phyloP scores from a whole-genome alignment of 2,113 vertebrate genomes.

The Muscicapa adusta region DNA sequence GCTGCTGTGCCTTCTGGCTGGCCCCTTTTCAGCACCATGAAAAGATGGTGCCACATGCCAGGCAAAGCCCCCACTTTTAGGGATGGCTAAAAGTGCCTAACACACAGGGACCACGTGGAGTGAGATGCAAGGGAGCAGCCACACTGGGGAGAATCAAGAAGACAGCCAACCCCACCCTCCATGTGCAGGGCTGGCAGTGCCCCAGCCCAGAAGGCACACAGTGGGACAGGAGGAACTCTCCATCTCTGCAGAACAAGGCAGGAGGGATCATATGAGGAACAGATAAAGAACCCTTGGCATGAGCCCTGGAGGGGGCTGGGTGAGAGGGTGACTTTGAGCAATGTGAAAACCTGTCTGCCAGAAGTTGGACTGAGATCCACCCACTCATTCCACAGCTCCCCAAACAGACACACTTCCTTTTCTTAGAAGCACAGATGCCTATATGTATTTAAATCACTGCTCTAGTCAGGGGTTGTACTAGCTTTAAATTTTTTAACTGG shows the following conservation, averaged over 20 bases:
- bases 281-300: not conserved
- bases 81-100: not conserved
- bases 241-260: not conserved
- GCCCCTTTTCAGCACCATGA: not conserved
- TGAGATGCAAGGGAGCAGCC: not conserved
- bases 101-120: not conserved
- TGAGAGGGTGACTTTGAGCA: not conserved
- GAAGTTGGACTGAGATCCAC: slow-evolving; percentile 47
- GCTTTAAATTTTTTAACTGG: slow-evolving; percentile 25
- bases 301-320: not conserved
- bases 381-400: slow-evolving; percentile 56
- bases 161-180: not conserved
- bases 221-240: not conserved
- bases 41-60: not conserved
- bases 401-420: slow-evolving; percentile 57
- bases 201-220: not conserved
- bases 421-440: slow-evolving; percentile 61
- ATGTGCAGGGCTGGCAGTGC: not conserved
- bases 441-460: slow-evolving; percentile 50
- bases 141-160: not conserved
- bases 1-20: not conserved
- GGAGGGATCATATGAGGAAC: not conserved
- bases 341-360: slow-evolving; percentile 51
- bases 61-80: no score
- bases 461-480: slow-evolving; percentile 49